phyloP scores from a whole-genome alignment of 2,888 invertebrate genomes.

The Galerucella pusilla region DNA sequence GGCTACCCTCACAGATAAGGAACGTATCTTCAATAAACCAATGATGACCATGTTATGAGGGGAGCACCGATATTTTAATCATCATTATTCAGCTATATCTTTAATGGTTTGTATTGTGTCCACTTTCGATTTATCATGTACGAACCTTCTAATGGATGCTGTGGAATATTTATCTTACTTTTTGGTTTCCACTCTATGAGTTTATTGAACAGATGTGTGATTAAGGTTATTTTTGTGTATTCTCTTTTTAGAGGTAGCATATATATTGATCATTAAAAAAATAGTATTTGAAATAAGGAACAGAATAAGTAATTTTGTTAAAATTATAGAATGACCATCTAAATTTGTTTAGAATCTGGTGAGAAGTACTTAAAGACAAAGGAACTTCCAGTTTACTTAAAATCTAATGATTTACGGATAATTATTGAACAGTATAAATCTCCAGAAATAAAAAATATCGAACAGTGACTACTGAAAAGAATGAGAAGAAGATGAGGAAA shows the following conservation, averaged over 20 bases:
- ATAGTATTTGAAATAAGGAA: not conserved
- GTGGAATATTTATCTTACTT: slow-evolving; percentile 57
- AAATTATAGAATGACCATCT: not conserved
- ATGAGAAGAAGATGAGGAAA: too few relatives aligned
- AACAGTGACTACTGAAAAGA: too few relatives aligned
- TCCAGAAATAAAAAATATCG: too few relatives aligned
- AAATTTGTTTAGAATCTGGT: too few relatives aligned
- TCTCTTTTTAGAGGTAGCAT: not conserved
- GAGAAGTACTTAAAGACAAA: too few relatives aligned
- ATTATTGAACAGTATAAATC: too few relatives aligned
- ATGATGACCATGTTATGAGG: slow-evolving; percentile 61
- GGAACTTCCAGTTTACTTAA: too few relatives aligned
- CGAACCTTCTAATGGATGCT: slow-evolving; percentile 59
- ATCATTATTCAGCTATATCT: slow-evolving; percentile 64
- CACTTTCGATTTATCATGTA: slow-evolving; percentile 62
- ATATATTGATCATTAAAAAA: not conserved
- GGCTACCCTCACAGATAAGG: slow-evolving; percentile 51
- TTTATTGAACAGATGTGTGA: slow-evolving; percentile 48
- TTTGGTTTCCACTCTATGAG: slow-evolving; percentile 51
- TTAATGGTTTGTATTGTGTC: slow-evolving; percentile 65
- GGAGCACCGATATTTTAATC: slow-evolving; percentile 61
- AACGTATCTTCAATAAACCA: slow-evolving; percentile 57
- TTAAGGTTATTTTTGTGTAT: slow-evolving; percentile 24
- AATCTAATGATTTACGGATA: too few relatives aligned
- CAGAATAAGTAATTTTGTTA: not conserved